Base-by-base conservation (phyloP, 1,140 invertebrate genomes). In the Phthorimaea operculella region DNA sequence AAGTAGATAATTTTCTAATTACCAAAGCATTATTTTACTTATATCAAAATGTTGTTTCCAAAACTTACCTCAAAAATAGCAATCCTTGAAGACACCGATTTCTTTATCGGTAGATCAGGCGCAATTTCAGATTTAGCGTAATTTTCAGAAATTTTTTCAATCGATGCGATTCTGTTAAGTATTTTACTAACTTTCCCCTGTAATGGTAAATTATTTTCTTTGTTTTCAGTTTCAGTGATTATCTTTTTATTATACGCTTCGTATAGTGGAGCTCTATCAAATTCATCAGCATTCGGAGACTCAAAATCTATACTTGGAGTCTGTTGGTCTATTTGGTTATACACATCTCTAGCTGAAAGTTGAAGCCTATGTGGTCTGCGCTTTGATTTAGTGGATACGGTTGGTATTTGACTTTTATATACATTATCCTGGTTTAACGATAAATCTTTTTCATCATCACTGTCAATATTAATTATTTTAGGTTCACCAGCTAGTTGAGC, bases 41-140 rank as follows among this genome's bases (percentile, higher is more conserved):
- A 28, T 28, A 2, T 28, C 6, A 28, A 28, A 28, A 28, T 28
- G 21, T 28, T 28, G 6, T 6, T 28, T 28, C 6, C 6, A 42
- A 44, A 45, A 66, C 52, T 77, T 69, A 81, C 78, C 63, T 83
- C 79, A 66, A 83, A 83, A 54, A 79, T 66, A 9, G 77, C 74
- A 44, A 83, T 76, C 60, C 75, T 83, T 0, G 76, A 78, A 18
- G 72, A 44, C 9, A 83, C 67, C 51, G 67, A 71, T 28, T 69
- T 69, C 21, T 66, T 63, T 54, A 65, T 76, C 12, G 76, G 76
- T 15, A 72, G 33, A 18, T 71, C 62, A 10, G 62, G 36, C 3
- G 34, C 50, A 17, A 54, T 8, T 14, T 71, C 70, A n/a, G 60
- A 64, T 48, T 64, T 63, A 8, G 28, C 21, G 21, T 28, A 28